Percentiles rank a stretch among this genome's conserved stretches.
These are phyloP conservation scores for Acanthis flammea DNA, from an alignment of 2,797 vertebrate genomes.

Conservation along the genomic window DNA sequence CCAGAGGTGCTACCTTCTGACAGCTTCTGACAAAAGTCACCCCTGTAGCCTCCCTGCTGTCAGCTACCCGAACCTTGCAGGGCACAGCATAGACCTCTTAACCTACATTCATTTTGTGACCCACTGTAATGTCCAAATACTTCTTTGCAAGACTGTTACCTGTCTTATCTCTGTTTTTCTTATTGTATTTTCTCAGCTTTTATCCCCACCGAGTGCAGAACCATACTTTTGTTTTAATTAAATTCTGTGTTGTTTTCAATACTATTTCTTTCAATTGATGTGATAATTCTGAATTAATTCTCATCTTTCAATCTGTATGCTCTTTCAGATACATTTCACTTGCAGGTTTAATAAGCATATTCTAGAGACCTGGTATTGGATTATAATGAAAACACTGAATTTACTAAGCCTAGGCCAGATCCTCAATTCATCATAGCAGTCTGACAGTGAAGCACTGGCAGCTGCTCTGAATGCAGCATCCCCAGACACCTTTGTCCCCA, in stretches of 20 bases:
- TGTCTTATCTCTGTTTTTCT: not conserved
- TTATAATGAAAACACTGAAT: not conserved
- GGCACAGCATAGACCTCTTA: not conserved
- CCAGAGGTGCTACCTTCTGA: not conserved
- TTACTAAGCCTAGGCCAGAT: not conserved
- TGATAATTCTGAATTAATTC: slow-evolving; percentile 26
- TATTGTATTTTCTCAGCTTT: not conserved
- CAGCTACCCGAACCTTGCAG: not conserved
- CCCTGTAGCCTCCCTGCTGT: fast-evolving
- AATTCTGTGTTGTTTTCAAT: not conserved
- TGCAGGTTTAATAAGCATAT: slow-evolving; percentile 8
- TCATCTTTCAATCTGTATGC: slow-evolving; percentile 18
- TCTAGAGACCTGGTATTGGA: not conserved
- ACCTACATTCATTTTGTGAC: not conserved
- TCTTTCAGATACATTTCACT: slow-evolving; percentile 14
- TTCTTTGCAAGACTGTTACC: not conserved
- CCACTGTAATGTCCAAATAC: not conserved
- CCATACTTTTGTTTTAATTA: not conserved
- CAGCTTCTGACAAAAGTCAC: not conserved
- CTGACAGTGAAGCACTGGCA: not conserved
- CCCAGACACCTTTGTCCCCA: not conserved
- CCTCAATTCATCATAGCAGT: not conserved
- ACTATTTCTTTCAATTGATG: slow-evolving; percentile 1
- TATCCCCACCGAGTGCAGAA: not conserved
- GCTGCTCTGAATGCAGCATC: not conserved